Percentiles rank a stretch among this genome's conserved stretches.
These are phyloP conservation scores for Telmatherina bonti DNA, from an alignment of 2,797 vertebrate genomes.

Conservation along the genomic window DNA sequence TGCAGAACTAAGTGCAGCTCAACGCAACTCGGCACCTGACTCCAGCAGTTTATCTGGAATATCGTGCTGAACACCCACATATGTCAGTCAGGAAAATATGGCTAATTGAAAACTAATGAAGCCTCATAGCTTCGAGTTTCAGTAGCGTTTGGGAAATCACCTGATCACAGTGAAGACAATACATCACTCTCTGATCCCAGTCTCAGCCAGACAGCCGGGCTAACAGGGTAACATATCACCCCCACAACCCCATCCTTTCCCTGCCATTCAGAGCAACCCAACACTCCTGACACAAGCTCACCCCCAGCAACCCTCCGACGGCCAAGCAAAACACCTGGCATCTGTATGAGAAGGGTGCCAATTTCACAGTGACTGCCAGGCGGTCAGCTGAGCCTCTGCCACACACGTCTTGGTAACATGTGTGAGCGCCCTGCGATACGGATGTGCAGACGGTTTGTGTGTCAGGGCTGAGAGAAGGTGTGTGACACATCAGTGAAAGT, in stretches of 20 bases:
- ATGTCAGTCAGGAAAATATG: constrained; percentile 17
- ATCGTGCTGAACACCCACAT: constrained; percentile 4
- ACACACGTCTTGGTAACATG: constrained; percentile 39
- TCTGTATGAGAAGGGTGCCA: constrained; percentile 70
- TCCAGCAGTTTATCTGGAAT: constrained; percentile 8
- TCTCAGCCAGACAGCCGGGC: constrained; percentile 33
- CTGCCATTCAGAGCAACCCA: constrained; percentile 63
- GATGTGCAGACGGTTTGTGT: constrained; percentile 22
- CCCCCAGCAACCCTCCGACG: constrained; percentile 54
- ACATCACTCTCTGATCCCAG: constrained; percentile 20
- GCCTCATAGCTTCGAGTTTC: constrained; percentile 6
- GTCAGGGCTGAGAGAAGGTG: constrained; percentile 36
- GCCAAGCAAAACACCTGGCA: constrained; percentile 85
- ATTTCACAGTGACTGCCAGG: constrained; percentile 71
- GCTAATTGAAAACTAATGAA: constrained; percentile 26
- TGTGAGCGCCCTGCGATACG: constrained; percentile 11
- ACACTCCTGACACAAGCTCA: constrained; percentile 67
- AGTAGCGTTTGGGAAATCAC: constrained; percentile 32
- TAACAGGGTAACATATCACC: constrained; percentile 56
- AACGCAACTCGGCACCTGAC: constrained; percentile 10
- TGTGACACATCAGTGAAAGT: constrained; percentile 27
- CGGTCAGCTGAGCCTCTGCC: constrained; percentile 68
- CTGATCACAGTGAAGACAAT: constrained; percentile 9
- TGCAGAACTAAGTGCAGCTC: neutral
- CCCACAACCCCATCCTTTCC: constrained; percentile 45